These are phyloP conservation scores for Apodemus agrarius DNA, from an alignment of 2,797 vertebrate genomes.

Conservation along the genomic window DNA sequence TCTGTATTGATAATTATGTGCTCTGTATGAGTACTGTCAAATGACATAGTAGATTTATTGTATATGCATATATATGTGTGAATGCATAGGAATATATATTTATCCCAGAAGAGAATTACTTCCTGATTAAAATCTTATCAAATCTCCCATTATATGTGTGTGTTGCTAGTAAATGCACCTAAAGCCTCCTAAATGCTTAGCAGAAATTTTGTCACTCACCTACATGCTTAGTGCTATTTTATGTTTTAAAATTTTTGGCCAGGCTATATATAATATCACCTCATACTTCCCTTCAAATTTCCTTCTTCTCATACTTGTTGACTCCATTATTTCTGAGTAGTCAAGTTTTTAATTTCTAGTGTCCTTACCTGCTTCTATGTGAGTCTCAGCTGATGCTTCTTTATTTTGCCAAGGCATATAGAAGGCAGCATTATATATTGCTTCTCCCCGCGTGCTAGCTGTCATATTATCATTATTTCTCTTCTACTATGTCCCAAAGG, in stretches of 20 bases:
- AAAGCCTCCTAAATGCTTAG: neutral
- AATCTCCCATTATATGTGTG: neutral
- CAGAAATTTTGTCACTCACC: neutral
- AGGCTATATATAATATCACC: neutral
- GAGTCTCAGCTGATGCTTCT: neutral
- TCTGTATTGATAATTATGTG: neutral
- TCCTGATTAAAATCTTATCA: neutral
- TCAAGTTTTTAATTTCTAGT: too few species aligned
- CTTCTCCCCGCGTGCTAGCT: neutral
- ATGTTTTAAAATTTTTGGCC: neutral
- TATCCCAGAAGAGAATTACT: neutral
- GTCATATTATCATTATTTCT: neutral
- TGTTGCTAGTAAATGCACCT: neutral
- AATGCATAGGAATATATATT: neutral
- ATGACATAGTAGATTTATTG: neutral
- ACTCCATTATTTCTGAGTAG: neutral
- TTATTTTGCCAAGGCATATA: neutral
- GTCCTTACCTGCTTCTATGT: neutral
- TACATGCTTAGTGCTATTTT: neutral
- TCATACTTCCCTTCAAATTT: neutral
- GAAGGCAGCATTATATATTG: neutral
- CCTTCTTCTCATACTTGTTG: neutral
- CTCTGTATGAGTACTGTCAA: neutral
- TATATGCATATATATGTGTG: neutral
- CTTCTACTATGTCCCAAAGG: neutral